Evolutionary conservation across 2,888 invertebrate species (phyloP).

Genomic region (Cyrtodaria siliqua): DNA sequence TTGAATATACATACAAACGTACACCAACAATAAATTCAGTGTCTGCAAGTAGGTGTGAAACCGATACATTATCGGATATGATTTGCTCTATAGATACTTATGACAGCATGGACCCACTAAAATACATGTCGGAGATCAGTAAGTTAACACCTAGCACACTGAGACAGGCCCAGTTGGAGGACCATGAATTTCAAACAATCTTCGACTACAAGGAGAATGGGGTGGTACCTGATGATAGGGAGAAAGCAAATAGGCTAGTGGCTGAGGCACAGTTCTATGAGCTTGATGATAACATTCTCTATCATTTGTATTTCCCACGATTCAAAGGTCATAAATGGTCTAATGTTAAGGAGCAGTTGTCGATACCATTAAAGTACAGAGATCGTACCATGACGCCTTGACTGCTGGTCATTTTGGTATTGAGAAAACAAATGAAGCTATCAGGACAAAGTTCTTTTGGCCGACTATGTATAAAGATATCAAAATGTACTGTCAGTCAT

Average conservation of each 20-base stretch:
- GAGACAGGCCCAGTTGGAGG: constrained; percentile 28
- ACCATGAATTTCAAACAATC: constrained; percentile 32
- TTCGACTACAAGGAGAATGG: constrained; percentile 26
- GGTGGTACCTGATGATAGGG: constrained; percentile 28
- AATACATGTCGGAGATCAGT: too few relatives aligned
- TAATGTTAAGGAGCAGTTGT: constrained; percentile 12
- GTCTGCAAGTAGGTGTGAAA: too few relatives aligned
- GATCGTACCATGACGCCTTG: constrained; percentile 41
- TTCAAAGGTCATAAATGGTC: background rate
- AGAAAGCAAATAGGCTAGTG: constrained; percentile 8
- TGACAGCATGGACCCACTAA: too few relatives aligned
- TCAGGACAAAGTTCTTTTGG: constrained; percentile 42
- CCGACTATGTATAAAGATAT: constrained; percentile 26
- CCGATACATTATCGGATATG: too few relatives aligned
- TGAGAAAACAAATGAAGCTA: constrained; percentile 19
- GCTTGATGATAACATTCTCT: constrained; percentile 38
- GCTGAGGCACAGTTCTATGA: constrained; percentile 32
- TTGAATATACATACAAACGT: too few relatives aligned
- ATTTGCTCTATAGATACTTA: too few relatives aligned
- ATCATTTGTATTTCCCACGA: constrained; percentile 28
- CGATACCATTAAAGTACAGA: constrained; percentile 43
- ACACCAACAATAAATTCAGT: too few relatives aligned
- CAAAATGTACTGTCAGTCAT: constrained; percentile 16
- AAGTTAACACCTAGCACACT: background rate
- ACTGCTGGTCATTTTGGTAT: constrained; percentile 36